Conservation (phyloP, 2,113 vertebrate species). For the Zosterops borbonicus region DNA sequence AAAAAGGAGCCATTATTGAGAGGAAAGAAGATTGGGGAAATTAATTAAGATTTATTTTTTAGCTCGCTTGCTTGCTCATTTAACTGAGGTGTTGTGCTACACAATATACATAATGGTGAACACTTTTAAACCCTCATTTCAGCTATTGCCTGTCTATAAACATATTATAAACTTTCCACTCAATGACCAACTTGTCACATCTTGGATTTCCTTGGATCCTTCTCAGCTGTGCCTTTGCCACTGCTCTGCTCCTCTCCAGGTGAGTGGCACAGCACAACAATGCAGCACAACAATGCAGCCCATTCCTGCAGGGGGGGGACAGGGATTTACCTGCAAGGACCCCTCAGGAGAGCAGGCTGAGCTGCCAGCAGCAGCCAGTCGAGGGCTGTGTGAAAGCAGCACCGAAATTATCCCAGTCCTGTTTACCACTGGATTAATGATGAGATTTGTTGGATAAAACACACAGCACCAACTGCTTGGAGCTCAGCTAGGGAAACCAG, state of each 20-base stretch:
- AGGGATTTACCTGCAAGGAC: not conserved
- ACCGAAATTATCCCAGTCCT: not conserved
- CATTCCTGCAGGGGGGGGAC: not conserved
- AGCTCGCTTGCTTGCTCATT: not conserved
- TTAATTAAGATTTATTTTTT: not conserved
- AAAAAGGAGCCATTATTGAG: not conserved
- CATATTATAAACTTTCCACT: not conserved
- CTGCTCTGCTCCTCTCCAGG: not conserved
- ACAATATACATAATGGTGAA: fast-evolving
- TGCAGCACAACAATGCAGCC: not conserved
- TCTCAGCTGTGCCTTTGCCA: not conserved
- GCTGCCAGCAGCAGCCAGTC: not conserved
- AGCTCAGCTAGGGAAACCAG: not conserved
- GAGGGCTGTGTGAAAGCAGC: not conserved
- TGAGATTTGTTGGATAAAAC: not conserved
- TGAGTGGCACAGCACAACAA: not conserved
- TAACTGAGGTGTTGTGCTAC: not conserved
- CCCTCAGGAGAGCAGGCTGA: not conserved
- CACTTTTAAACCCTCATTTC: not conserved
- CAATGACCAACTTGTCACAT: not conserved
- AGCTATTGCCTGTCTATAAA: not conserved
- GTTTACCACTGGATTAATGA: not conserved
- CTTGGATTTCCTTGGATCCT: not conserved
- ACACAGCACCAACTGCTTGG: not conserved
- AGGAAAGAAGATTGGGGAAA: not conserved